These are phyloP conservation scores for Sminthopsis crassicaudata DNA, from an alignment of 2,113 vertebrate genomes.

Conservation along the genomic window DNA sequence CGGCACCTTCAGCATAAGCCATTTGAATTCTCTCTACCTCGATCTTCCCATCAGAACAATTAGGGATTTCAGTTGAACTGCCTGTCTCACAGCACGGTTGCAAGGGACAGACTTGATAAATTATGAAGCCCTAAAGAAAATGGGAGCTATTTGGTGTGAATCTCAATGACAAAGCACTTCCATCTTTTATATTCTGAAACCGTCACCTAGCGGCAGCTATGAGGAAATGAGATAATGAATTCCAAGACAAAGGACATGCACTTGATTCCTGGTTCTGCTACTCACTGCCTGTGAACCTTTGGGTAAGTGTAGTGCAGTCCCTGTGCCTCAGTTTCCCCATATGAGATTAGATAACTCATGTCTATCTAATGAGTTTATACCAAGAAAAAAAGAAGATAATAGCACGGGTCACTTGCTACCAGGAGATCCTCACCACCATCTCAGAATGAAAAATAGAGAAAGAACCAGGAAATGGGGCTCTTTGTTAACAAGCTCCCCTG, in stretches of 20 bases:
- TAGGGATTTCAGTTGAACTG: background rate
- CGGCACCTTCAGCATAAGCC: background rate
- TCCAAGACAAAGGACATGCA: background rate
- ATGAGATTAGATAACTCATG: too few species aligned
- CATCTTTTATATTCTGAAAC: background rate
- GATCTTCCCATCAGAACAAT: background rate
- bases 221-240: background rate
- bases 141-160: background rate
- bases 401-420: background rate
- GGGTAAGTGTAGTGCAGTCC: background rate
- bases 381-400: background rate
- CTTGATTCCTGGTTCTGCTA: background rate
- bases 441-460: background rate
- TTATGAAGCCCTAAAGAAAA: background rate
- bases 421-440: background rate
- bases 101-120: background rate
- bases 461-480: background rate
- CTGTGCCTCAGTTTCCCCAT: background rate
- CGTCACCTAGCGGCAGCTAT: background rate
- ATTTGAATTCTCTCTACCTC: background rate
- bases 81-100: background rate
- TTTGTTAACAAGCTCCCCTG: background rate
- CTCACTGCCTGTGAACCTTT: background rate
- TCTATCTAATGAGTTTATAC: too few species aligned
- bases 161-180: background rate